A percentile compares a stretch with the other conserved stretches of the same genome.
These are phyloP conservation scores for Elysia crispata DNA, from an alignment of 2,888 invertebrate species.

Conservation along the genomic window DNA sequence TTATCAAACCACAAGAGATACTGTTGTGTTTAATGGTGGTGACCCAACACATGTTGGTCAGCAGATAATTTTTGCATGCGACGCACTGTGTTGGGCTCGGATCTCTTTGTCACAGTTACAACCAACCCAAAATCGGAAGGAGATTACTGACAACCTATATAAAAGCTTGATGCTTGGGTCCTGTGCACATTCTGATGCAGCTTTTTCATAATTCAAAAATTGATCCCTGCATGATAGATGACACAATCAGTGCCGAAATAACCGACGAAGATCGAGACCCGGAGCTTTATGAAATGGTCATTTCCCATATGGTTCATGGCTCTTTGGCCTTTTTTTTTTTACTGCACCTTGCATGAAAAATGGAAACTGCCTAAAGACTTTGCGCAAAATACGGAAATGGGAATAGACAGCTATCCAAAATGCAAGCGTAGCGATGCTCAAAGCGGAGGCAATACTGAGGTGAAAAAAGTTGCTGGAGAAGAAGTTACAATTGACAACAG, in stretches of 20 bases:
- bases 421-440: neutral
- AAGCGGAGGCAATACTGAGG: constrained; percentile 9
- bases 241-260: neutral
- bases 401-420: constrained; percentile 7
- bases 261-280: neutral
- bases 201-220: neutral
- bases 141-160: constrained; percentile 56
- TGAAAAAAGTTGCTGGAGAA: neutral
- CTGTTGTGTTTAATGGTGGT: too few species aligned
- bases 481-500: constrained; percentile 41
- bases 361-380: too few species aligned
- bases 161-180: constrained; percentile 48
- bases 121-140: constrained; percentile 53
- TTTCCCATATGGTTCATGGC: neutral
- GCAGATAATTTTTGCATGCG: too few species aligned
- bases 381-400: neutral
- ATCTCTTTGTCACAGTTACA: constrained; percentile 71
- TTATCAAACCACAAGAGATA: too few species aligned
- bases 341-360: neutral
- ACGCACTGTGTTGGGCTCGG: constrained; percentile 73
- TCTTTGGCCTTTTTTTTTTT: neutral
- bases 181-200: constrained; percentile 3
- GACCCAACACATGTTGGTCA: too few species aligned
- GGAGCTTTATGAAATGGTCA: neutral
- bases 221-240: neutral